Conservation (phyloP, 37 sponge, comb jelly and placozoan species). For the Dysidea cf. avara region DNA sequence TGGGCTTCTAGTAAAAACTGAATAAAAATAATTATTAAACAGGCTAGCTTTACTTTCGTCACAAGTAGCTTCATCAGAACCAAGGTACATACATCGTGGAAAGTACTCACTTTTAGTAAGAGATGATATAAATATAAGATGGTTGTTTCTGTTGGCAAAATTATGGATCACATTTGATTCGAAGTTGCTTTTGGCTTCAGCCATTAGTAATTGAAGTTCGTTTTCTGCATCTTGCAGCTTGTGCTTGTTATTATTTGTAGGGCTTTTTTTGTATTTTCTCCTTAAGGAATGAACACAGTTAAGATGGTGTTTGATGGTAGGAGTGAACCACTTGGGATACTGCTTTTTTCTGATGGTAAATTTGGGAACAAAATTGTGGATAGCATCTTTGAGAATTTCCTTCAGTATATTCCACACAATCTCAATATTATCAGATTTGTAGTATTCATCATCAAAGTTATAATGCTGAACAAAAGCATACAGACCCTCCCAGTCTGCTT, state of each 20-base stretch:
- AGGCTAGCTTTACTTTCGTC: background rate
- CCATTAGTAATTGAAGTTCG: background rate
- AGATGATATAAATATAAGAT: constrained; percentile 12
- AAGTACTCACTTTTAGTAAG: background rate
- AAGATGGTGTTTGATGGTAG: too few relatives aligned
- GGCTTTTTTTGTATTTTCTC: too few relatives aligned
- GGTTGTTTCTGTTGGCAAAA: constrained; percentile 8
- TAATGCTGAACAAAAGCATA: too few relatives aligned
- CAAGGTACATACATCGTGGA: background rate
- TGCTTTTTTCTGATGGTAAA: background rate
- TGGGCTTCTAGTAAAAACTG: too few relatives aligned
- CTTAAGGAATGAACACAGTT: too few relatives aligned
- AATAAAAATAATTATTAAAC: constrained; percentile 14
- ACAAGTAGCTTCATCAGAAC: background rate
- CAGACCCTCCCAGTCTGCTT: too few relatives aligned
- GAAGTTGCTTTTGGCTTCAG: background rate
- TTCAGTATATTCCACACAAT: too few relatives aligned
- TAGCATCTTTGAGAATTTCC: background rate
- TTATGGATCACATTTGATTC: constrained; percentile 10
- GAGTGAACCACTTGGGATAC: too few relatives aligned
- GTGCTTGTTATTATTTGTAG: background rate
- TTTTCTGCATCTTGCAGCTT: background rate
- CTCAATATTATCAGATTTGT: too few relatives aligned
- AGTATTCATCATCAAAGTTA: too few relatives aligned
- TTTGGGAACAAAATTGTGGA: background rate